Evolutionary conservation across 2,888 invertebrate genomes (phyloP).

Genomic region (Drosophila mulleri): DNA sequence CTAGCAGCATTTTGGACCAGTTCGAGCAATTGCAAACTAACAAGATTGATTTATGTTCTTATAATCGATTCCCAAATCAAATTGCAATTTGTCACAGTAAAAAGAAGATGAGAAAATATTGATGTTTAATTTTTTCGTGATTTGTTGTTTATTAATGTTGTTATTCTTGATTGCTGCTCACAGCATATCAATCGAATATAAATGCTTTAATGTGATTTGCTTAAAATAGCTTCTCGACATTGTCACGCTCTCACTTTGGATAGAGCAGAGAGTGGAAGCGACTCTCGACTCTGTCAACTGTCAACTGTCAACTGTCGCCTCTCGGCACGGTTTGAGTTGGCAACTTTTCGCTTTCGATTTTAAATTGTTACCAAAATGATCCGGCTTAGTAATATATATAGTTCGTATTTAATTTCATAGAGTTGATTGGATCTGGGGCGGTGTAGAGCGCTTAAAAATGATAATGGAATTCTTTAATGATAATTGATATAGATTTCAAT

Average conservation of each 20-base stretch:
- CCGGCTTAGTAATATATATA: slow-evolving; percentile 30
- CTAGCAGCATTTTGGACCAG: background rate
- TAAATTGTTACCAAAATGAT: slow-evolving; percentile 13
- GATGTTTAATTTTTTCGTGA: slow-evolving; percentile 2
- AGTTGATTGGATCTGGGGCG: too few species aligned
- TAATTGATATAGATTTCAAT: too few species aligned
- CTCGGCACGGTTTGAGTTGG: slow-evolving; percentile 3
- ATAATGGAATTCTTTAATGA: too few species aligned
- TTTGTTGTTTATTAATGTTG: slow-evolving; percentile 1
- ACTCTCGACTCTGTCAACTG: background rate
- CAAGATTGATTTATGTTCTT: slow-evolving; percentile 6
- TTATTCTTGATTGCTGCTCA: background rate
- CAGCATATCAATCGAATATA: slow-evolving; percentile 1
- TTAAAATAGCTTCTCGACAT: background rate
- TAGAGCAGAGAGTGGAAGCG: background rate
- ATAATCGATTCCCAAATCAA: slow-evolving; percentile 6
- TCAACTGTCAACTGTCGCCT: slow-evolving; percentile 1
- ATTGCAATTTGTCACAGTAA: slow-evolving; percentile 6
- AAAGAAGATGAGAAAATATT: slow-evolving; percentile 4
- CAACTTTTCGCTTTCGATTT: slow-evolving; percentile 43
- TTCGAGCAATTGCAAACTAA: slow-evolving; percentile 1
- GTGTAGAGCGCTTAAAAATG: too few species aligned
- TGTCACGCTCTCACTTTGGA: slow-evolving; percentile 53
- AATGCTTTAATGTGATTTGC: slow-evolving; percentile 8
- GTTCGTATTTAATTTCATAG: background rate